Evolutionary conservation across 2,888 invertebrate species (phyloP).

Genomic region (Spilarctia lutea): DNA sequence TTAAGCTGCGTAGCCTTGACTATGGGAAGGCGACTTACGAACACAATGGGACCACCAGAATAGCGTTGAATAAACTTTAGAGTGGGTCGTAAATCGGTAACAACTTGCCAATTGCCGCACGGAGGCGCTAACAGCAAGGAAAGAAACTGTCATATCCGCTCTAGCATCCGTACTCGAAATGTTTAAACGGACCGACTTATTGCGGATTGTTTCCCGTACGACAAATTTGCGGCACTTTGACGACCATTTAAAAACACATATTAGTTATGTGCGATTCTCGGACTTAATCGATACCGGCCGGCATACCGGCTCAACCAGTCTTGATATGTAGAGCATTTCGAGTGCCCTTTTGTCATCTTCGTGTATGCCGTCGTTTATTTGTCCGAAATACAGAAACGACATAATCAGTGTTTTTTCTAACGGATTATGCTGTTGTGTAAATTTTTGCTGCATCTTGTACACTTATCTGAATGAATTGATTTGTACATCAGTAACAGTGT

Average conservation of each 20-base stretch:
- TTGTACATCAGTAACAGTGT: neutral
- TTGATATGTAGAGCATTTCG: neutral
- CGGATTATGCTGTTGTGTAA: neutral
- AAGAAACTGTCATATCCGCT: slow-evolving; percentile 80
- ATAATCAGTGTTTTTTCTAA: neutral
- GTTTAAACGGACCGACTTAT: slow-evolving; percentile 52
- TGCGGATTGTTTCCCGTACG: slow-evolving; percentile 44
- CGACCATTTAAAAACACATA: slow-evolving; percentile 7
- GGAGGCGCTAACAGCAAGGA: slow-evolving; percentile 81
- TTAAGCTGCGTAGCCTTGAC: slow-evolving; percentile 64
- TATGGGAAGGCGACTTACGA: slow-evolving; percentile 68
- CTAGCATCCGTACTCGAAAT: slow-evolving; percentile 84
- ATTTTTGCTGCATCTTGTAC: neutral
- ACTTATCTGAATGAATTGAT: neutral
- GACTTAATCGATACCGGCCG: neutral
- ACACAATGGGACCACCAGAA: slow-evolving; percentile 85
- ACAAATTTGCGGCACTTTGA: slow-evolving; percentile 13
- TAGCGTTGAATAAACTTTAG: slow-evolving; percentile 80
- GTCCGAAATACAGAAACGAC: neutral
- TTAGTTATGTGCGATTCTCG: neutral
- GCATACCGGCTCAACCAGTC: neutral
- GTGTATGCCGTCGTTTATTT: neutral
- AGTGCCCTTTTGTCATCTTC: neutral
- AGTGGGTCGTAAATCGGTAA: slow-evolving; percentile 84
- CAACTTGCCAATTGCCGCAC: slow-evolving; percentile 84